Base-by-base conservation (phyloP, 2,113 vertebrate species). In the Neogale vison region DNA sequence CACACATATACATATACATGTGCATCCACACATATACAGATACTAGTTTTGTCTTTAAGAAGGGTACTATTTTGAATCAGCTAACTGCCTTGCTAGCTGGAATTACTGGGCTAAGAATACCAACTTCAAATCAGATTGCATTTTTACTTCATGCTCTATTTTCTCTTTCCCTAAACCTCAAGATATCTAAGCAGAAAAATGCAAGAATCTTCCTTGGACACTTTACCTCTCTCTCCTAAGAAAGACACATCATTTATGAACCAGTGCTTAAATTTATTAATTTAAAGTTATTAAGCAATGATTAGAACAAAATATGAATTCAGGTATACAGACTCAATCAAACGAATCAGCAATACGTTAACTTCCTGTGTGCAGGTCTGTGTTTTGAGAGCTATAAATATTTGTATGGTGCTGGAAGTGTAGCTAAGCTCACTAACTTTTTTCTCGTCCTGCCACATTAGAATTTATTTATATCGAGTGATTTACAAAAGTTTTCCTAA, bases 111-210 rank as follows among this genome's bases (percentile, higher is more conserved):
- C n/a, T 29, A 84, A 84, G 77, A 96, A 97, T 90, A 88, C 8
- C 14, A 63, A 15, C 47, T 59, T 94, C 31, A 90, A 85, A 90
- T 93, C 84, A 95, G 71, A 92, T 83, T 90, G 69, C 15, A 93
- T 31, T 85, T 97, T 94, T 57, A 42, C 63, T 74, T 97, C 77
- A 63, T 88, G 85, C 57, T 95, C 1, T 88, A 42, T 80, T 97
- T 96, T 88, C 55, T 82, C 34, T 93, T n/a, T 89, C n/a, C 31
- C 61, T 63, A 82, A 96, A 39, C 47, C 34, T 95, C 81, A 63
- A 47, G 23, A 59, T 67, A 79, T 36, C 7, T 63, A 92, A 97
- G 39, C 50, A 92, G 72, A 85, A 93, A 96, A 94, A 63, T 65
- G 36, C 52, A 69, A 92, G 42, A 57, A 23, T 90, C 26, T 88